Base-by-base conservation (phyloP, 1,140 invertebrate species). In the Trachymyrmex cornetzi region DNA sequence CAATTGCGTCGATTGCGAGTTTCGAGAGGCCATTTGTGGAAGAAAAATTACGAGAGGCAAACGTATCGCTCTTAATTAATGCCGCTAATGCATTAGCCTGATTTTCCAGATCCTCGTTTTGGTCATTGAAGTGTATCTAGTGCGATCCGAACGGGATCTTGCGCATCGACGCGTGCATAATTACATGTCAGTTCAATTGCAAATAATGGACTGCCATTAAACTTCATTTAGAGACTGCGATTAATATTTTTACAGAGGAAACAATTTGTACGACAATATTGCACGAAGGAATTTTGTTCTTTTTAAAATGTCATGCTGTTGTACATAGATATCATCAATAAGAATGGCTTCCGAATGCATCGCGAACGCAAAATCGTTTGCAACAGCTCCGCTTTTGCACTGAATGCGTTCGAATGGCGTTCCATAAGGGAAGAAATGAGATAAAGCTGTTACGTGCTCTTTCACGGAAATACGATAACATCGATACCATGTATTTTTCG, bases 81-180 rank as follows among this genome's bases (percentile, higher is more conserved):
- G 34, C 61, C 27, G 24, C 27, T 14, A 50, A n/a, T 84, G 72
- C 80, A 84, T 84, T 84, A 84, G 55, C 9, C 69, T 50, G 80
- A 74, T 84, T 74, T 63, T 75, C 55, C 63, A 22, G 48, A 81
- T 81, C n/a, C 80, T 74, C 57, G 69, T 75, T 75, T 74, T 44
- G 57, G 12, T 48, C 48, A 27, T 14, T 69, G 30, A 38, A 55
- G 64, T 69, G 72, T 66, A 50, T 63, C 53, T 38, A 27, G 53
- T 48, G 30, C 55, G 55, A 82, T 19, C 53, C 55, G 53, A 55
- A 55, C 30, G 55, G 38, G 67, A 74, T 75, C 38, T 75, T 50
- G 55, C 57, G 9, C 24, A 61, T 48, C 22, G 80, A 59, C n/a
- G 19, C 67, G 38, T 74, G 55, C 53, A 48, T 50, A 82, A 82